These are phyloP conservation scores for Meiosimyza decipiens DNA, from an alignment of 2,888 invertebrate species.

Conservation along the genomic window DNA sequence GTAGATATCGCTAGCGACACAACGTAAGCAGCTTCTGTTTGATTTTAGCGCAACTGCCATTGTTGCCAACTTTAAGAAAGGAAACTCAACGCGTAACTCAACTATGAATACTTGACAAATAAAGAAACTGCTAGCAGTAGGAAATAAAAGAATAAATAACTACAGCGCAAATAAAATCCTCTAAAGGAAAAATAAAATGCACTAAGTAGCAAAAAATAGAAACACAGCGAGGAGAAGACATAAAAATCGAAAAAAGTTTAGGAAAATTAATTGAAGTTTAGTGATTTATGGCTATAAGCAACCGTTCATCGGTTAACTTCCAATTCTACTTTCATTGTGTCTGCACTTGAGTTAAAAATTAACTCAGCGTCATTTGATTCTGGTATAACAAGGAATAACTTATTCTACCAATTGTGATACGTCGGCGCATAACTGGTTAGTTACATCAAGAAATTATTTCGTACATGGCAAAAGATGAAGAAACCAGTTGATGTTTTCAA, in stretches of 20 bases:
- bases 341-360: no score
- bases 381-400: no score
- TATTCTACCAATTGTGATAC: no score
- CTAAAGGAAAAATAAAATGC: background rate
- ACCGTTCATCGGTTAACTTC: no score
- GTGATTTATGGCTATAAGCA: constrained; percentile 27
- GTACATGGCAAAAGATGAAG: background rate
- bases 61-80: constrained; percentile 16
- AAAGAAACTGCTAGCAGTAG: background rate
- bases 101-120: background rate
- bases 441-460: no score
- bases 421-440: no score
- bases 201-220: background rate
- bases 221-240: background rate
- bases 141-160: constrained; percentile 1
- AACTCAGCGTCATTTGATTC: no score
- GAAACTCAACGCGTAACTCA: background rate
- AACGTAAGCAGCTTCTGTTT: constrained; percentile 11
- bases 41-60: constrained; percentile 5
- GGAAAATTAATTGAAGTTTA: constrained; percentile 35
- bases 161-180: background rate
- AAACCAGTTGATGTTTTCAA: background rate
- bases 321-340: no score
- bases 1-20: background rate
- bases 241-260: constrained; percentile 14